Evolutionary conservation across 1,140 invertebrate genomes (phyloP).

Genomic region (Acyrthosiphon pisum): DNA sequence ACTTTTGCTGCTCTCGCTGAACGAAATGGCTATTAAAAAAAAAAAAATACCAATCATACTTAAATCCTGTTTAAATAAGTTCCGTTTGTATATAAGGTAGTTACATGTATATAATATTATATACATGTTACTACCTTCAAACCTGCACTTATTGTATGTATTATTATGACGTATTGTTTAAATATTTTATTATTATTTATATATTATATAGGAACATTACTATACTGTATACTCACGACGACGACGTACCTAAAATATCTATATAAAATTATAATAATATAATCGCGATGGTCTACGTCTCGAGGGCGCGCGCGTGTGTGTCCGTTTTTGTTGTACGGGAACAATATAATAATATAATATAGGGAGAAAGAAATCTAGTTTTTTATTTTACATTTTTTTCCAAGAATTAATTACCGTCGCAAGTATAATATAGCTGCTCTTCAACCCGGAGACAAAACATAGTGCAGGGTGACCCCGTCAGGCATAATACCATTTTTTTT

Average conservation of each 20-base stretch:
- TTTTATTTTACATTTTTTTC: conserved; percentile 4
- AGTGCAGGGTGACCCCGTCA: conserved; percentile 1
- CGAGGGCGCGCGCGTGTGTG: neutral
- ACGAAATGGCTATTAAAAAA: neutral
- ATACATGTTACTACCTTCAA: neutral
- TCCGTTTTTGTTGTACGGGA: neutral
- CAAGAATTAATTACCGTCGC: conserved; percentile 23
- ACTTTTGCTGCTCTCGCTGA: neutral
- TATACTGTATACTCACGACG: neutral
- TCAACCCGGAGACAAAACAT: neutral
- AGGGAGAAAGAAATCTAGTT: conserved; percentile 2
- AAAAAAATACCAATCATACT: conserved; percentile 12
- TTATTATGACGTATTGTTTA: conserved; percentile 17
- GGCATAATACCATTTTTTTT: conserved; percentile 22
- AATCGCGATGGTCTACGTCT: neutral
- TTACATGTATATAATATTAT: too few species aligned
- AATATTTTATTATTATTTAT: conserved; percentile 6
- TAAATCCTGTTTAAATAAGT: neutral
- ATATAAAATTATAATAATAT: neutral
- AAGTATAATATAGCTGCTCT: neutral
- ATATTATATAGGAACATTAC: conserved; percentile 6
- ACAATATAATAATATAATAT: neutral
- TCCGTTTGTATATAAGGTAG: conserved; percentile 2
- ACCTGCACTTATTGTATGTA: neutral
- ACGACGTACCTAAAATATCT: neutral